phyloP scores from a whole-genome alignment of 2,113 vertebrate genomes.

The Trinectes maculatus region DNA sequence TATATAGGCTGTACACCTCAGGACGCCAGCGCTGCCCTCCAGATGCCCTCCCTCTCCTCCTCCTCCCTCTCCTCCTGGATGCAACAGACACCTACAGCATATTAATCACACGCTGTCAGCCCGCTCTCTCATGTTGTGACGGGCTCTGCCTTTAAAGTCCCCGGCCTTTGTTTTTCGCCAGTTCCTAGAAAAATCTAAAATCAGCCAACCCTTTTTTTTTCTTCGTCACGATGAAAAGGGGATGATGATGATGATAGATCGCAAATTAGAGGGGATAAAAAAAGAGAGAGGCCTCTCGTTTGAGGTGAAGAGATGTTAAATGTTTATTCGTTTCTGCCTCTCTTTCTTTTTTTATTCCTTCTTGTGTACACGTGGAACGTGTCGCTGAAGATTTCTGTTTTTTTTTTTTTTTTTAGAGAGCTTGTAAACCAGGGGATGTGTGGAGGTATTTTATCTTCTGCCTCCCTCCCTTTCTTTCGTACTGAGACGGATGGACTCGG shows the following conservation, averaged over 20 bases:
- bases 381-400: not conserved
- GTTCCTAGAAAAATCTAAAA: slow-evolving; percentile 8
- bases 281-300: not conserved
- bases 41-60: slow-evolving; percentile 1
- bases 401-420: slow-evolving; percentile 1
- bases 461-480: slow-evolving; percentile 21
- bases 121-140: slow-evolving; percentile 13
- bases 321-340: slow-evolving; percentile 5
- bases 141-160: not conserved
- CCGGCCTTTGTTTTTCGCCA: slow-evolving; percentile 11
- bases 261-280: slow-evolving; percentile 28
- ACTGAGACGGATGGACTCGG: slow-evolving; percentile 60
- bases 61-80: slow-evolving; percentile 15
- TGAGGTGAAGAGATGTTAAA: slow-evolving; percentile 16
- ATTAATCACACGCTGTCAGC: slow-evolving; percentile 37
- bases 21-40: slow-evolving; percentile 22
- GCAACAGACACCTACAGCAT: slow-evolving; percentile 17
- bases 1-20: slow-evolving; percentile 53
- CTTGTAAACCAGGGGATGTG: not conserved
- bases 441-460: slow-evolving; percentile 14
- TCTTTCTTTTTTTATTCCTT: not conserved
- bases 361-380: no score
- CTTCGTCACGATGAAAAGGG: slow-evolving; percentile 18
- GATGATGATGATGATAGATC: slow-evolving; percentile 30
- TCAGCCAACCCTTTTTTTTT: slow-evolving; percentile 1